phyloP scores from a whole-genome alignment of 2,113 vertebrate genomes.

The Nyctibius bracteatus region DNA sequence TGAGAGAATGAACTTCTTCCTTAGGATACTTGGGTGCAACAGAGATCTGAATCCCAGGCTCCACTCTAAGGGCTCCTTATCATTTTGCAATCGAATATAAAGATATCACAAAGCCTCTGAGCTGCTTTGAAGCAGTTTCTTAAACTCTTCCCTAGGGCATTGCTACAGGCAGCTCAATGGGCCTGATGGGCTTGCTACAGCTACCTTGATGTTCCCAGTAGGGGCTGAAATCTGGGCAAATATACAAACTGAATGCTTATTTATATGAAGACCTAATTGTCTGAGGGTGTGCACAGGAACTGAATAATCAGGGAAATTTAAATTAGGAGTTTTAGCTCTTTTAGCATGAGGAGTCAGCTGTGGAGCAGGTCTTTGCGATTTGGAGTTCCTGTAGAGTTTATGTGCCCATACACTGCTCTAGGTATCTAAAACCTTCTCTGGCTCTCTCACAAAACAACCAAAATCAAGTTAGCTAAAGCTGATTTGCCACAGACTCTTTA shows the following conservation, averaged over 20 bases:
- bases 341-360: neutral
- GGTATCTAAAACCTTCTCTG: neutral
- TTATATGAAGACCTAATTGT: neutral
- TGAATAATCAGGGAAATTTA: neutral
- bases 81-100: neutral
- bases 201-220: neutral
- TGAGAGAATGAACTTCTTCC: neutral
- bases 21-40: neutral
- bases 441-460: neutral
- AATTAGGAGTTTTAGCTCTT: neutral
- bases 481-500: neutral
- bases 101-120: neutral
- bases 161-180: neutral
- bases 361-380: neutral
- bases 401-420: neutral
- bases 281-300: rapidly evolving
- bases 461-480: neutral
- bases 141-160: neutral
- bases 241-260: neutral
- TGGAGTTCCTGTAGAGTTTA: neutral
- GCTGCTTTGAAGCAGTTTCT: neutral
- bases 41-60: neutral
- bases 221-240: neutral
- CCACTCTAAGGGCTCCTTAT: neutral
- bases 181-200: neutral